Base-by-base conservation (phyloP, 2,113 vertebrate species). In the Entelurus aequoreus region DNA sequence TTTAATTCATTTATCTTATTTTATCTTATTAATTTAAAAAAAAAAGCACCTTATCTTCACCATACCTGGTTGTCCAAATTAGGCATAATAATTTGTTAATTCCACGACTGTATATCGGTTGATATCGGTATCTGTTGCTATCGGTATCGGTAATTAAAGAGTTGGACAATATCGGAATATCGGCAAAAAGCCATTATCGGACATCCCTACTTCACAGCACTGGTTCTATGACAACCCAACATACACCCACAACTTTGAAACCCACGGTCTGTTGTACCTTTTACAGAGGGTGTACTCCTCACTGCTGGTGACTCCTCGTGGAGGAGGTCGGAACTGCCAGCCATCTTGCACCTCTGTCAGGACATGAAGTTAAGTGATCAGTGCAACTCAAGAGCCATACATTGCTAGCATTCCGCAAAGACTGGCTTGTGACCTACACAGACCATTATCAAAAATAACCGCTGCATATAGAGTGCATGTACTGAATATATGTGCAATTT, bases 251-350 rank as follows among this genome's bases (percentile, higher is more conserved):
- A 21, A 13, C 6, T 44, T 46, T 57, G 14, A n/a, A n/a, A 9
- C 35, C 35, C 36, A n/a, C n/a, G 13, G 5, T 38, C 5, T 42
- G 42, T 11, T 3, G 6, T 70, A 97, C 96, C 95, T 96, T 93
- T 97, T 97, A 88, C 97, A 98, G 69, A 98, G 88, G 0, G 95
- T 98, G 79, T 99, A 99, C 55, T 98, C 97, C 82, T 99, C 97
- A 55, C 97, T 99, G 90, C 97, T 98, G 55, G 96, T 99, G 83
- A 99, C 94, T 66, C 97, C 97, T 83, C 97, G 78, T 57, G 97
- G 97, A 61, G 97, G 97, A 67, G 97, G 94, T 9, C 97, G 92
- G 88, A 95, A 99, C 87, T 93, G 93, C 97, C 97, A 99, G 63
- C 94, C 94, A 86, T 97, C 95, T 79, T 91, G 90, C 65, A 88